phyloP scores from a whole-genome alignment of 2,113 vertebrate genomes.

The Mastomys natalensis region DNA sequence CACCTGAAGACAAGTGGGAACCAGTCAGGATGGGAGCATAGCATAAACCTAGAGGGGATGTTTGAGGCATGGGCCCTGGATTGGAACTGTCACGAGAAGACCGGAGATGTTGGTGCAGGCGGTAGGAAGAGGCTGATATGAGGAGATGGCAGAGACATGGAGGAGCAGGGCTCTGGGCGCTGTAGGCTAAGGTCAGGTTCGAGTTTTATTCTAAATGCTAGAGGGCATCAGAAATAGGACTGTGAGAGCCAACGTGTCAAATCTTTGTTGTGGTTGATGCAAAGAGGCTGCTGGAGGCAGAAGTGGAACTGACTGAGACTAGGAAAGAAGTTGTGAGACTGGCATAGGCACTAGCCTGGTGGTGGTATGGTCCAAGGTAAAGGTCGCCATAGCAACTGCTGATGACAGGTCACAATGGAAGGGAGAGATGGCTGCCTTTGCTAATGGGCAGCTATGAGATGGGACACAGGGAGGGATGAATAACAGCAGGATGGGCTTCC shows the following conservation, averaged over 20 bases:
- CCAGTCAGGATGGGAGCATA: neutral
- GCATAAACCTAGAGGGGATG: neutral
- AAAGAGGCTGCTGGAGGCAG: neutral
- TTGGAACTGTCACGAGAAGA: neutral
- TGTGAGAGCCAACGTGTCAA: neutral
- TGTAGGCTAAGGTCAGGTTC: neutral
- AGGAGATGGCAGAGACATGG: too few relatives aligned
- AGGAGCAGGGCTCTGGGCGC: neutral
- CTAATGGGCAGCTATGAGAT: neutral
- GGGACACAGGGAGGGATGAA: neutral
- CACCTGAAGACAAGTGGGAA: neutral
- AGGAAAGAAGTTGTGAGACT: neutral
- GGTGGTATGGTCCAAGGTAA: neutral
- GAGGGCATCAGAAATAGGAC: neutral
- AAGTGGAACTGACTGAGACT: neutral
- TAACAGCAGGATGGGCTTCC: neutral
- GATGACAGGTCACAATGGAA: neutral
- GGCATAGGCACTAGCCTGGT: neutral
- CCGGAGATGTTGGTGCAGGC: neutral
- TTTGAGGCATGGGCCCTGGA: neutral
- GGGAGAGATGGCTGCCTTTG: neutral
- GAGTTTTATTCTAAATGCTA: neutral
- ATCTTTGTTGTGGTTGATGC: neutral
- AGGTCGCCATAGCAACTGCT: neutral
- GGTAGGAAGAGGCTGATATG: neutral